A percentile compares a stretch with the other conserved stretches of the same genome.
Conservation (phyloP, 2,113 vertebrate species). For the Elgaria multicarinata region DNA sequence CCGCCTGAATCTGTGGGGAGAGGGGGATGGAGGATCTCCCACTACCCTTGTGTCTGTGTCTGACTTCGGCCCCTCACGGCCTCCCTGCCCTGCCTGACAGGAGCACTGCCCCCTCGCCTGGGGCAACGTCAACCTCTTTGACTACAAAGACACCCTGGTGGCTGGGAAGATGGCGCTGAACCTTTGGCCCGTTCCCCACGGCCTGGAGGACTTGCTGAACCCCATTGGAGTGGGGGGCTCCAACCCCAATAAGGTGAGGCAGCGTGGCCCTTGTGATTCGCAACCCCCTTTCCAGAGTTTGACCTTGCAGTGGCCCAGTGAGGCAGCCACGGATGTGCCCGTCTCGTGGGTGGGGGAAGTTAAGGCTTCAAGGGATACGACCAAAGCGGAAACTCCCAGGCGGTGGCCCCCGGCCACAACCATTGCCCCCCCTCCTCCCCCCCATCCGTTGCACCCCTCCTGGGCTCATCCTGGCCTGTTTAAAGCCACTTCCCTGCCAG, state of each 20-base stretch:
- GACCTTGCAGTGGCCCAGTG: neutral
- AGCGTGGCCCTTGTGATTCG: neutral
- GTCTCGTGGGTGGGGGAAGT: neutral
- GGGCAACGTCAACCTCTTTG: constrained; percentile 93
- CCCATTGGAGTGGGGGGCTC: constrained; percentile 92
- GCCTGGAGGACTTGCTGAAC: constrained; percentile 91
- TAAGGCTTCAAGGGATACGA: neutral
- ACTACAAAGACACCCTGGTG: constrained; percentile 91
- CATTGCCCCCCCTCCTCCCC: too few species aligned
- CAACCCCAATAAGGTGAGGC: constrained; percentile 90
- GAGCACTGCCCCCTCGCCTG: constrained; percentile 94
- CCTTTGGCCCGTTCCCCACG: constrained; percentile 92
- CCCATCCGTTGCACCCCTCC: too few species aligned
- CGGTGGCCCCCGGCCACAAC: too few species aligned
- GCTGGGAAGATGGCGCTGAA: constrained; percentile 93
- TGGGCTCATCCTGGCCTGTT: too few species aligned
- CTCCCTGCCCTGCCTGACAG: constrained; percentile 51
- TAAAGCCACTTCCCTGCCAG: too few species aligned
- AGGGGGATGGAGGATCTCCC: neutral
- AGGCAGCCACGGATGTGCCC: neutral
- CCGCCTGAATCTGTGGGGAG: too few species aligned
- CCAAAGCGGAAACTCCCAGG: too few species aligned
- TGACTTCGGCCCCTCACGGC: neutral
- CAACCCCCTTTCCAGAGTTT: neutral
- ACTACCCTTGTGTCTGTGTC: neutral